These are phyloP conservation scores for Herpailurus yagouaroundi DNA, from an alignment of 2,113 vertebrate genomes.

Conservation along the genomic window DNA sequence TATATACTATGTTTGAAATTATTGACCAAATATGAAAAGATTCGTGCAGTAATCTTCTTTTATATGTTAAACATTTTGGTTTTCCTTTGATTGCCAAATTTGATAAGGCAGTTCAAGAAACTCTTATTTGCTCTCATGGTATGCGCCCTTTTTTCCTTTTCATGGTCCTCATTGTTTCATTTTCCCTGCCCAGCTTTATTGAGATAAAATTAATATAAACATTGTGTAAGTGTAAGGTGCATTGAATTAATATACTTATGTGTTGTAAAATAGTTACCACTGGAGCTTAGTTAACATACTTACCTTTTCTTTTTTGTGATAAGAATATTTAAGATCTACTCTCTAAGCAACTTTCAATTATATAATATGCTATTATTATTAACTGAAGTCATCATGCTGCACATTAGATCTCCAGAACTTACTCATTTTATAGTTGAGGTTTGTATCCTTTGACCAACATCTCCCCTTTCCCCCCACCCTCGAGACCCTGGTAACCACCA, in stretches of 20 bases:
- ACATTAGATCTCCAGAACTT: neutral
- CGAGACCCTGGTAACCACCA: neutral
- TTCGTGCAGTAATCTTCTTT: neutral
- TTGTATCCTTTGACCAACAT: neutral
- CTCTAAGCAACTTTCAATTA: neutral
- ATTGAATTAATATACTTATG: neutral
- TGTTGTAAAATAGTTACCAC: neutral
- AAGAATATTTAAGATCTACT: neutral
- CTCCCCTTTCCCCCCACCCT: too few species aligned
- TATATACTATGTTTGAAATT: neutral
- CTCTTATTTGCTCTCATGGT: neutral
- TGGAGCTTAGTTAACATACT: neutral
- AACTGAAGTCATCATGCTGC: neutral
- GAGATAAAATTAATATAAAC: neutral
- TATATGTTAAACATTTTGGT: neutral
- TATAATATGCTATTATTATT: neutral
- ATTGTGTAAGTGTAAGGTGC: neutral
- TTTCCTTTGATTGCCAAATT: conserved; percentile 28
- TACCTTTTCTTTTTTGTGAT: neutral
- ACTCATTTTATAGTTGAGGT: neutral
- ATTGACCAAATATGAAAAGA: conserved; percentile 41
- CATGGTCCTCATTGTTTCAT: neutral
- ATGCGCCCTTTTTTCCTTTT: neutral
- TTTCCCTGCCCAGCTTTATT: neutral
- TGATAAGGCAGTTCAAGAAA: conserved; percentile 3